Percentiles rank a stretch among this genome's conserved stretches.
phyloP scores from a whole-genome alignment of 2,888 invertebrate species.

The Hesperia comma region DNA sequence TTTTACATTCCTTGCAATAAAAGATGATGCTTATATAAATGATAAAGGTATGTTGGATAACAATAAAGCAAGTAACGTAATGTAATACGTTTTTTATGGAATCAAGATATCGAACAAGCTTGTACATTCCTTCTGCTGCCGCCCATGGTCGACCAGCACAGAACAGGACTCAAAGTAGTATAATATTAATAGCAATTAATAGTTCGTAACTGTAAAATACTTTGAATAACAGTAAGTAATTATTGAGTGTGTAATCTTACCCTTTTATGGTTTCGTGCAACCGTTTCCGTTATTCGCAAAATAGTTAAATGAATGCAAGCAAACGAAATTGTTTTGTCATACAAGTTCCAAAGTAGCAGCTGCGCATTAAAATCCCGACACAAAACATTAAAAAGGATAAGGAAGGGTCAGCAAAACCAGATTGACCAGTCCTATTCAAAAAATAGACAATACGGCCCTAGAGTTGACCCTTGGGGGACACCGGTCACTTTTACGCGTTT shows the following conservation, averaged over 20 bases:
- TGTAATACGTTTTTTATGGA: no score
- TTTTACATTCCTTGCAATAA: neutral
- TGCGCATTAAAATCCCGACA: conserved; percentile 60
- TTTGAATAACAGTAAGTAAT: no score
- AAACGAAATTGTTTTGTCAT: conserved; percentile 42
- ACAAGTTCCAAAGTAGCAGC: conserved; percentile 65
- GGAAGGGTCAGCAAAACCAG: conserved; percentile 80
- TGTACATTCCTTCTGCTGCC: no score
- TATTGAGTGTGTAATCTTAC: no score
- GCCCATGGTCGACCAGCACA: no score
- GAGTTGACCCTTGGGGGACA: conserved; percentile 75
- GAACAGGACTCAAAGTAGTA: no score
- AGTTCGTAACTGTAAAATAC: no score
- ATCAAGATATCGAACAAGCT: no score
- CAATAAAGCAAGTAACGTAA: no score
- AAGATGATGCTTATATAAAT: no score
- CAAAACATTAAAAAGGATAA: conserved; percentile 69
- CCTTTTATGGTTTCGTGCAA: neutral
- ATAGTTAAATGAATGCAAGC: conserved; percentile 26
- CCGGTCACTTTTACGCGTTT: conserved; percentile 71
- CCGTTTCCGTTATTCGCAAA: conserved; percentile 21
- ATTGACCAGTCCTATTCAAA: conserved; percentile 78
- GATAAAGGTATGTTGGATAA: no score
- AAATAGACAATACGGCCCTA: conserved; percentile 71
- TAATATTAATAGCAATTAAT: no score